Evolutionary conservation across 2,797 vertebrate genomes (phyloP).

Genomic region (Lates japonicus): DNA sequence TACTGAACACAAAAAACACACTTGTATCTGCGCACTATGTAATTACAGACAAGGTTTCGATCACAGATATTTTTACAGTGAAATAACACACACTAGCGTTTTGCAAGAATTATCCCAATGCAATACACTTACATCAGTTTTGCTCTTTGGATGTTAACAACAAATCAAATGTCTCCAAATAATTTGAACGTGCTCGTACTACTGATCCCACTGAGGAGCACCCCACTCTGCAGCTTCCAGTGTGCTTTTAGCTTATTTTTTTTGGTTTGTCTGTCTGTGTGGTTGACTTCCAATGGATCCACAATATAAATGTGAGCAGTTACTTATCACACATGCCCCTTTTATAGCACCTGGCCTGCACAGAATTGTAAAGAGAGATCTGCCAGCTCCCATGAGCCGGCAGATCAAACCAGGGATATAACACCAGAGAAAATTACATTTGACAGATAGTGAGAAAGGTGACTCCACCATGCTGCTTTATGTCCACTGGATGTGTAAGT

Average conservation of each 20-base stretch:
- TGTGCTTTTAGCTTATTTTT: neutral
- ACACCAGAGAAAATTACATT: constrained; percentile 37
- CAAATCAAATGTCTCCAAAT: neutral
- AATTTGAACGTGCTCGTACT: neutral
- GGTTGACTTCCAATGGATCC: neutral
- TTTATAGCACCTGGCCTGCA: neutral
- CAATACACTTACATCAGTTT: neutral
- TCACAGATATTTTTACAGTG: neutral
- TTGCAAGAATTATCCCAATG: neutral
- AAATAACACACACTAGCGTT: neutral
- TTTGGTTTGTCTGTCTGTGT: neutral
- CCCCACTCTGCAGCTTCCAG: neutral
- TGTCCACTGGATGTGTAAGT: constrained; percentile 19
- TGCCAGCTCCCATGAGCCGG: neutral
- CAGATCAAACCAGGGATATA: constrained; percentile 25
- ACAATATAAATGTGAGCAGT: neutral
- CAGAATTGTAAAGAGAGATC: constrained; percentile 25
- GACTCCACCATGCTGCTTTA: constrained; percentile 16
- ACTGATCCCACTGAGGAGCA: constrained; percentile 3
- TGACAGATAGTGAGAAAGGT: constrained; percentile 47
- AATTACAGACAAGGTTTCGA: neutral
- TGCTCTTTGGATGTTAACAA: neutral
- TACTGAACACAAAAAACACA: neutral
- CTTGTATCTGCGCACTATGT: neutral
- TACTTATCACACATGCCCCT: neutral